Conservation (phyloP, 2,113 vertebrate species). For the Lamprotornis superbus region DNA sequence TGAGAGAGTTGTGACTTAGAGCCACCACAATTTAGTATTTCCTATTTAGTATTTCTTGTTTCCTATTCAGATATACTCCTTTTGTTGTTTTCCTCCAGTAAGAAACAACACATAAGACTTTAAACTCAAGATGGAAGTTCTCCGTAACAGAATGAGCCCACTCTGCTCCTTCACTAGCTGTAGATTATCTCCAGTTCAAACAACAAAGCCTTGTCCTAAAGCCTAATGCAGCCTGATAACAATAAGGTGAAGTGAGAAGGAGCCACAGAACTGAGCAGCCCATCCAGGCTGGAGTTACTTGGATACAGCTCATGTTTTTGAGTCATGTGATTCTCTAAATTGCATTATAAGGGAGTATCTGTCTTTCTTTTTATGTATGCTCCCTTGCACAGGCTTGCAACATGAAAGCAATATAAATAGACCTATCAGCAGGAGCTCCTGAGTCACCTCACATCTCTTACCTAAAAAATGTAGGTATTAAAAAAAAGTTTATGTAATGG, state of each 20-base stretch:
- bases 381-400: neutral
- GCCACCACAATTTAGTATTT: neutral
- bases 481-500: neutral
- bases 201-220: neutral
- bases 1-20: neutral
- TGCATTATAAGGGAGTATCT: neutral
- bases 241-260: rapidly evolving
- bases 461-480: neutral
- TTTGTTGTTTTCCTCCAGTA: neutral
- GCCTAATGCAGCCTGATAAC: neutral
- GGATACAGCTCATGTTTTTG: neutral
- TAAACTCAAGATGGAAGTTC: neutral
- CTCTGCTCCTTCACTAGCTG: neutral
- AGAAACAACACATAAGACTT: neutral
- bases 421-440: neutral
- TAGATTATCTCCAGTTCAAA: neutral
- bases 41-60: neutral
- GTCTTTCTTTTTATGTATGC: neutral
- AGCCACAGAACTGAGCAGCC: neutral
- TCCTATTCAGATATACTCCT: neutral
- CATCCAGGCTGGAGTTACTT: neutral
- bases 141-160: neutral
- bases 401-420: neutral
- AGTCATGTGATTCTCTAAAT: neutral
- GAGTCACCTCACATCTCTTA: neutral